Evolutionary conservation across 2,888 invertebrate genomes (phyloP).

Genomic region (Pollenia labialis): DNA sequence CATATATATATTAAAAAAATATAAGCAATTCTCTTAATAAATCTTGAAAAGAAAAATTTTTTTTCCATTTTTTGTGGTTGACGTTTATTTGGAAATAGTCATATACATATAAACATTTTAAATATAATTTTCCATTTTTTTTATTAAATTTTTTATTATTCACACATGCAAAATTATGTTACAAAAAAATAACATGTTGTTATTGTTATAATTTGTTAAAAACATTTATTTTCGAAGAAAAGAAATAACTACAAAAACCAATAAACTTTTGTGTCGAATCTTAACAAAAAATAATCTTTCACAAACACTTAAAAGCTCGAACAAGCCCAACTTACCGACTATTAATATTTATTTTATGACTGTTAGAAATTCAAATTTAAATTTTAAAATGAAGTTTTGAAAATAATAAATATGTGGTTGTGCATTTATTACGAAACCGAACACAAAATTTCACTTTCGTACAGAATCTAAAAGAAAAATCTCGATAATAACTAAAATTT

Average conservation of each 20-base stretch:
- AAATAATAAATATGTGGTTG: not conserved
- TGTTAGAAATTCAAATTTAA: conserved; percentile 36
- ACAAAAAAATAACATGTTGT: conserved; percentile 1
- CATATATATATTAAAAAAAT: too few relatives aligned
- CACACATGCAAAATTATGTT: conserved; percentile 20
- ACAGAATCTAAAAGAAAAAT: conserved; percentile 36
- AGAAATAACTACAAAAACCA: conserved; percentile 23
- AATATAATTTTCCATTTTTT: not conserved
- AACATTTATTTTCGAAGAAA: not conserved
- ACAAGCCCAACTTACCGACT: conserved; percentile 9
- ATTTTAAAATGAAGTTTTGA: not conserved
- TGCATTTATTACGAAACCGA: not conserved
- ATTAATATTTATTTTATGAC: conserved; percentile 28
- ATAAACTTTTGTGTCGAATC: conserved; percentile 32
- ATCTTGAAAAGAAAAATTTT: too few relatives aligned
- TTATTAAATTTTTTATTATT: conserved; percentile 14
- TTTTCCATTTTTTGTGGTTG: too few relatives aligned
- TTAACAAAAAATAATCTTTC: not conserved
- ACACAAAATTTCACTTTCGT: conserved; percentile 57
- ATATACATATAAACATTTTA: too few relatives aligned
- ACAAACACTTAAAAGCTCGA: conserved; percentile 1
- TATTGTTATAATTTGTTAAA: conserved; percentile 16
- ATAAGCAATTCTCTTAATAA: too few relatives aligned
- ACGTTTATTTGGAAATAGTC: too few relatives aligned
- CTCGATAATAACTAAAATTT: conserved; percentile 33